Evolutionary conservation across 2,888 invertebrate genomes (phyloP).

Genomic region (Byasa hedistus): DNA sequence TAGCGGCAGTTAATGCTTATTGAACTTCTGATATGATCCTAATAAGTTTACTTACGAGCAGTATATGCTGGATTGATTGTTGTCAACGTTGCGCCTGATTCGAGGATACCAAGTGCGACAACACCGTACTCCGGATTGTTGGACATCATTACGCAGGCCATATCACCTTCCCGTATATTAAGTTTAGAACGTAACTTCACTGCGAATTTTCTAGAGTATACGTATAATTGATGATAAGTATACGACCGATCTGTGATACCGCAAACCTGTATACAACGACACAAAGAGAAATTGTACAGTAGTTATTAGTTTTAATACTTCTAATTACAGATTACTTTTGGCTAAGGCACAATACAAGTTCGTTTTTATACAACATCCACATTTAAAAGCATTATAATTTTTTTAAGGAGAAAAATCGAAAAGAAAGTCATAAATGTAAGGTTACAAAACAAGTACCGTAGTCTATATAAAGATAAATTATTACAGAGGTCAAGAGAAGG

Average conservation of each 20-base stretch:
- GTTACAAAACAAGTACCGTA: too few relatives aligned
- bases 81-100: constrained; percentile 83
- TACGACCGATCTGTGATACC: constrained; percentile 83
- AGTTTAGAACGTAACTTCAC: constrained; percentile 81
- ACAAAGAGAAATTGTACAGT: neutral
- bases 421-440: too few relatives aligned
- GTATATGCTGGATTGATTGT: constrained; percentile 87
- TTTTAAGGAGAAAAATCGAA: too few relatives aligned
- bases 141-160: constrained; percentile 83
- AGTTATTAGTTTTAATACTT: too few relatives aligned
- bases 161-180: constrained; percentile 80
- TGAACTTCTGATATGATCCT: neutral
- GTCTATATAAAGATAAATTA: too few relatives aligned
- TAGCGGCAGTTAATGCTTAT: too few relatives aligned
- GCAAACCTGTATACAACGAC: constrained; percentile 78
- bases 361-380: too few relatives aligned
- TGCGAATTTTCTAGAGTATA: constrained; percentile 81
- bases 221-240: constrained; percentile 82
- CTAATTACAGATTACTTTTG: too few relatives aligned
- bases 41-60: constrained; percentile 61
- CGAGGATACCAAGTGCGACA: constrained; percentile 80
- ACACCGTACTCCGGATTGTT: constrained; percentile 86
- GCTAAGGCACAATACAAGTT: too few relatives aligned
- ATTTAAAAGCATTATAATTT: too few relatives aligned
- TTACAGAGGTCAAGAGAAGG: too few relatives aligned